Percentiles rank a stretch among this genome's conserved stretches.
phyloP scores from a whole-genome alignment of 30 jellyfish, hydroid and myxozoan species.

The Aurelia sp. region DNA sequence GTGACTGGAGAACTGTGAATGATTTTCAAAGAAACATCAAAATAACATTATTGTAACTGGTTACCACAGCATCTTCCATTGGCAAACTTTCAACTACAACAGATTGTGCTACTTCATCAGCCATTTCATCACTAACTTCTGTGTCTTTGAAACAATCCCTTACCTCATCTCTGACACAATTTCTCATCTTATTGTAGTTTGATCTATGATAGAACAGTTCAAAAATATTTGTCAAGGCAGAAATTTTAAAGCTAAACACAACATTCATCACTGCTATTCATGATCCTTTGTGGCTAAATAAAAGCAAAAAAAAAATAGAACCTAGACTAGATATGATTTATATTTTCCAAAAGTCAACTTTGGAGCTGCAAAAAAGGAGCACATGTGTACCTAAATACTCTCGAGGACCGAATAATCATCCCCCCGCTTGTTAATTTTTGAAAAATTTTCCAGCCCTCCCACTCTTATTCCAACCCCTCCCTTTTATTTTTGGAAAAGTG shows the following conservation, averaged over 20 bases:
- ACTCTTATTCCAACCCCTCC: too few species aligned
- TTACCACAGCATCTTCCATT: constrained; percentile 36
- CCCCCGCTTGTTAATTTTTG: too few species aligned
- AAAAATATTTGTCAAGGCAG: neutral
- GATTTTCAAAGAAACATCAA: neutral
- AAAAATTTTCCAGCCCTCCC: too few species aligned
- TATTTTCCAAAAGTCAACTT: too few species aligned
- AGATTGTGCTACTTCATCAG: constrained; percentile 13
- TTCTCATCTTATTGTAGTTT: constrained; percentile 27
- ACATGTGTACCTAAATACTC: too few species aligned
- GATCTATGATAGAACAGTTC: neutral
- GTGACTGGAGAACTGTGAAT: neutral
- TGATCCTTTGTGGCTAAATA: neutral
- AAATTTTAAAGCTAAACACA: neutral
- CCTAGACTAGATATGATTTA: too few species aligned
- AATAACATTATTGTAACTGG: neutral
- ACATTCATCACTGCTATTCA: neutral
- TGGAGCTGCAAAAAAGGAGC: too few species aligned
- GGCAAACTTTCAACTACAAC: constrained; percentile 40
- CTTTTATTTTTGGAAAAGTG: too few species aligned
- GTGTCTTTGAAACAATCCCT: constrained; percentile 26
- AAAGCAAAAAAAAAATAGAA: neutral
- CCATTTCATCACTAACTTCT: constrained; percentile 5
- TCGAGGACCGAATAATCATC: too few species aligned
- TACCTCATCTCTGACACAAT: constrained; percentile 36